These are phyloP conservation scores for Yoshiicerus persimilis DNA, from an alignment of 1,140 invertebrate species.

Conservation along the genomic window DNA sequence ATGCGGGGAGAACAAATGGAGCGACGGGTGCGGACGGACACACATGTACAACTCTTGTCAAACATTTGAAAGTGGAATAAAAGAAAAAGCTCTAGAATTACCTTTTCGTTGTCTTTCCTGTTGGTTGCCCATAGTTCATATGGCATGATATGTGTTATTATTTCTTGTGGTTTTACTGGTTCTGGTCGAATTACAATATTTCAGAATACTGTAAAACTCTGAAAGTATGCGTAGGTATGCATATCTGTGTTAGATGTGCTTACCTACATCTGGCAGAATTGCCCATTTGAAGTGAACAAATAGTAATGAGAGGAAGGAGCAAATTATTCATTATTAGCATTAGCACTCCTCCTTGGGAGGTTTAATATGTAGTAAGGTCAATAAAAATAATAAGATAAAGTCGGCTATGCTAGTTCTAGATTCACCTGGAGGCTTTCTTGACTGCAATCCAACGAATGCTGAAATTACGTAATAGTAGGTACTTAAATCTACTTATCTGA, in stretches of 20 bases:
- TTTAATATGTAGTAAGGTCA: constrained; percentile 5
- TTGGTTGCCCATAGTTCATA: constrained; percentile 4
- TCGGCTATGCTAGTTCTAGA: neutral
- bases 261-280: neutral
- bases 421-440: neutral
- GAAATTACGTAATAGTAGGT: neutral
- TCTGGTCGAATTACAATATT: constrained; percentile 10
- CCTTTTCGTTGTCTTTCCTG: constrained; percentile 8
- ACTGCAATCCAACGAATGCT: neutral
- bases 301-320: constrained; percentile 24
- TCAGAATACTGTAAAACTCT: neutral
- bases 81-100: neutral
- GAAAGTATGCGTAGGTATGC: neutral
- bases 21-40: neutral
- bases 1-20: neutral
- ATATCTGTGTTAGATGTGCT: neutral
- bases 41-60: neutral
- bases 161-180: constrained; percentile 10
- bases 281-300: neutral
- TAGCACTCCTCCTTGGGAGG: constrained; percentile 16
- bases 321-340: constrained; percentile 24
- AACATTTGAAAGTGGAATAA: neutral
- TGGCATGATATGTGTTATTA: constrained; percentile 22
- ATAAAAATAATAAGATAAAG: constrained; percentile 21
- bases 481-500: neutral